Evolutionary conservation across 2,797 vertebrate genomes (phyloP), one percentile per base, ranked within the genome.

Genomic region (Notolabrus celidotus): DNA sequence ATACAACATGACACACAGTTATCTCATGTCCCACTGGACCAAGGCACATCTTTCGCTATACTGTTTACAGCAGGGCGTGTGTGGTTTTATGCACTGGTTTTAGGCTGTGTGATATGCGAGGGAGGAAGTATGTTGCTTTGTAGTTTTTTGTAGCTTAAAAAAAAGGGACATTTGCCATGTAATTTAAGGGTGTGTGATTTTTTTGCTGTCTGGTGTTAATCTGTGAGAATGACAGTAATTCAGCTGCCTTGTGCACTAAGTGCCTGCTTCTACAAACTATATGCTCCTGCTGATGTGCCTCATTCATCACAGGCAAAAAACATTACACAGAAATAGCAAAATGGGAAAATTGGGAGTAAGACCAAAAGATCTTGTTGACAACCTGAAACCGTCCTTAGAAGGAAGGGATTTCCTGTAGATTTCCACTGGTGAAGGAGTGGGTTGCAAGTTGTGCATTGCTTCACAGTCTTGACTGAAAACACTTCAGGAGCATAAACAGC

Each of bases 231-330:
- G 36, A 55, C 38, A 59, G 38, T 68, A 47, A 64, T 27, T 54
- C 51, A 34, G 2, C 71, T 82, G 86, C 84, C 88, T 92, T 86
- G 75, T 87, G 74, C 74, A 80, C 56, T 55, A 87, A 90, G 88
- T 90, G 89, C 89, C 89, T 92, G 85, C 73, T 56, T 84, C 43
- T 77, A 41, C 74, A 74, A 74, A 47, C 23, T 71, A 36, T 67
- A 25, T 54, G 46, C 34, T 57, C 5, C 64, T 65, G 25, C 56
- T 60, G 27, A 54, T 72, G 62, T 57, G 45, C 47, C 62, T 80
- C 50, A 38, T 63, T 68, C 50, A 45, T 77, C 47, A 41, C 10
- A 8, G 38, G 43, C 38, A 57, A 8, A n/a, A 47, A 22, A 43
- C 63, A 56, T 70, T 25, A 43, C 39, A 39, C 27, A 14, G 15